phyloP scores from a whole-genome alignment of 2,113 vertebrate species.

The Rhizomys pruinosus region DNA sequence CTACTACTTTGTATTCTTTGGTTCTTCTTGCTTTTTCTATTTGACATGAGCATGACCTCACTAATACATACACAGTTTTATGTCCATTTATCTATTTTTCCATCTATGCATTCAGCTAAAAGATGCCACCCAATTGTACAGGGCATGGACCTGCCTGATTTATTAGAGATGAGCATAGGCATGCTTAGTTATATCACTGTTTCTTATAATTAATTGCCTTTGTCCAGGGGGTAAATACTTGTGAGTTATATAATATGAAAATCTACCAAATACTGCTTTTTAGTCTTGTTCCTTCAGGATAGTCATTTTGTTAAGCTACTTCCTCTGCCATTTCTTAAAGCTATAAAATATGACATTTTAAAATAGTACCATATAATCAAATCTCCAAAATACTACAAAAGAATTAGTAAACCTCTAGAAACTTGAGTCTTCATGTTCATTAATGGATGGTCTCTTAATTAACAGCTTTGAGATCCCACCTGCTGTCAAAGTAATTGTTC shows the following conservation, averaged over 20 bases:
- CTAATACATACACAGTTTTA: neutral
- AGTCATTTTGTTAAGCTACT: slow-evolving; percentile 63
- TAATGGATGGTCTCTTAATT: slow-evolving; percentile 70
- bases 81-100: neutral
- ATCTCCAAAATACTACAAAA: slow-evolving; percentile 64
- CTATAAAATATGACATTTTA: slow-evolving; percentile 70
- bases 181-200: slow-evolving; percentile 49
- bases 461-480: slow-evolving; percentile 67
- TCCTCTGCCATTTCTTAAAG: slow-evolving; percentile 65
- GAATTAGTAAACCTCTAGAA: slow-evolving; percentile 66
- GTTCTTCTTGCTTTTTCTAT: neutral
- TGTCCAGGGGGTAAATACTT: slow-evolving; percentile 59
- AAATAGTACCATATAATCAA: slow-evolving; percentile 70
- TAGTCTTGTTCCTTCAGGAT: slow-evolving; percentile 53
- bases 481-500: slow-evolving; percentile 68
- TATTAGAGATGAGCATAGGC: slow-evolving; percentile 49
- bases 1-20: neutral
- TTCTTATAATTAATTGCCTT: slow-evolving; percentile 66
- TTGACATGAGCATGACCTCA: neutral
- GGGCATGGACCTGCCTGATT: neutral
- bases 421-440: slow-evolving; percentile 63
- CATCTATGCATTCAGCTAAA: neutral
- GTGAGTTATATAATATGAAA: slow-evolving; percentile 51
- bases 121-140: neutral
- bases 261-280: slow-evolving; percentile 34